Percentiles rank a stretch among this genome's conserved stretches.
phyloP scores from a whole-genome alignment of 2,113 vertebrate genomes.

The Polyodon spathula region DNA sequence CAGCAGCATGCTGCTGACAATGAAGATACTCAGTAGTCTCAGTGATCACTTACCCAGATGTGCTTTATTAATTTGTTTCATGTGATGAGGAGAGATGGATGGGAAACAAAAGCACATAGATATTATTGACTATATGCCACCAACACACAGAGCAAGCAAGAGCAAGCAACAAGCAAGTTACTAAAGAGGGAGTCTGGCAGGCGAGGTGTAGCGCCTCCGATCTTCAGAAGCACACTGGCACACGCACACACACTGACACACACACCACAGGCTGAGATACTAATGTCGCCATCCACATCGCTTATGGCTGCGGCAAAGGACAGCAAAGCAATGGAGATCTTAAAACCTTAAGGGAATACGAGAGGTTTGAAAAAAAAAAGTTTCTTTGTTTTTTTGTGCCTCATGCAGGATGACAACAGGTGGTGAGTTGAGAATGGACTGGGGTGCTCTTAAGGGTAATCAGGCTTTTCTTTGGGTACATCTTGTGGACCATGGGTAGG shows the following conservation, averaged over 20 bases:
- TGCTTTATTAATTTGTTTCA: slow-evolving; percentile 52
- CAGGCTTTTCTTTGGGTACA: neutral
- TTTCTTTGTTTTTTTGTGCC: neutral
- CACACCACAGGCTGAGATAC: neutral
- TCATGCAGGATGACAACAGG: neutral
- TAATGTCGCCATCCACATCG: neutral
- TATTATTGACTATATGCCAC: too few species aligned
- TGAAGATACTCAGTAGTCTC: slow-evolving; percentile 63
- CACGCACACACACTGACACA: neutral
- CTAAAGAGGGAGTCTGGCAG: neutral
- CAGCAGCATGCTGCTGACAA: slow-evolving; percentile 66
- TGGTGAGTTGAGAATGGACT: neutral
- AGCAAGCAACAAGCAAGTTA: neutral
- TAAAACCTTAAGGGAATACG: neutral
- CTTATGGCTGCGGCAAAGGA: neutral
- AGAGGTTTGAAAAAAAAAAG: neutral
- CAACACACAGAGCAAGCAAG: too few species aligned
- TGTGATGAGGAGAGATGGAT: slow-evolving; percentile 67
- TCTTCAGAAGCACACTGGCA: neutral
- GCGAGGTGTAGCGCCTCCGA: too few species aligned
- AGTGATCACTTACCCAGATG: slow-evolving; percentile 64
- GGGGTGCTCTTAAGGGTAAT: neutral
- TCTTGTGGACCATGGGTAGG: neutral
- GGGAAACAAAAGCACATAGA: slow-evolving; percentile 67
- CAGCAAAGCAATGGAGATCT: neutral